phyloP scores from a whole-genome alignment of 2,797 vertebrate genomes.

The Streptopelia turtur region DNA sequence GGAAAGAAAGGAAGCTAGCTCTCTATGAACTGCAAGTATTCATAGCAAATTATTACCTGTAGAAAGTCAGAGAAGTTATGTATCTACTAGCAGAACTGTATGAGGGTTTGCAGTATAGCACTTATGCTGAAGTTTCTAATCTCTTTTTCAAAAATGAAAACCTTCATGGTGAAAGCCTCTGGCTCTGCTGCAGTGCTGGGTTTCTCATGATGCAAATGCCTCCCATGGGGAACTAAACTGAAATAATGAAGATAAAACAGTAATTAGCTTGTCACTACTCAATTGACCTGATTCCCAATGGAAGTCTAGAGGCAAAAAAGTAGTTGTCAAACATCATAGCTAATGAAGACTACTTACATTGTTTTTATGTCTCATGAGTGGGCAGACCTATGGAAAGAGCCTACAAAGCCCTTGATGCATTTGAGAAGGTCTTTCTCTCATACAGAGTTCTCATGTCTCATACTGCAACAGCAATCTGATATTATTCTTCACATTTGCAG shows the following conservation, averaged over 20 bases:
- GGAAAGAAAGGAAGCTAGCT: not conserved
- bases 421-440: not conserved
- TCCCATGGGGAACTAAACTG: not conserved
- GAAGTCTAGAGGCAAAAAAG: not conserved
- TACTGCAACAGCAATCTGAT: not conserved
- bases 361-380: not conserved
- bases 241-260: constrained; percentile 3
- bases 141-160: not conserved
- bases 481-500: not conserved
- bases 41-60: not conserved
- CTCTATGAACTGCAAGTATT: not conserved
- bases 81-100: not conserved
- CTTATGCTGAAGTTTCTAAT: not conserved
- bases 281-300: constrained; percentile 29
- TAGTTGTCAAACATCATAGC: not conserved
- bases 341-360: not conserved
- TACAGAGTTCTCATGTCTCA: not conserved
- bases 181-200: not conserved
- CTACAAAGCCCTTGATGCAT: not conserved
- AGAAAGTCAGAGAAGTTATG: not conserved
- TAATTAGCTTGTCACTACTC: constrained; percentile 51
- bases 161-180: not conserved
- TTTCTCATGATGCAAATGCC: not conserved
- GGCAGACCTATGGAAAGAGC: not conserved
- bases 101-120: not conserved